Evolutionary conservation across 2,113 vertebrate genomes (phyloP), one percentile per base, ranked within the genome.

Genomic region (Mirounga angustirostris): DNA sequence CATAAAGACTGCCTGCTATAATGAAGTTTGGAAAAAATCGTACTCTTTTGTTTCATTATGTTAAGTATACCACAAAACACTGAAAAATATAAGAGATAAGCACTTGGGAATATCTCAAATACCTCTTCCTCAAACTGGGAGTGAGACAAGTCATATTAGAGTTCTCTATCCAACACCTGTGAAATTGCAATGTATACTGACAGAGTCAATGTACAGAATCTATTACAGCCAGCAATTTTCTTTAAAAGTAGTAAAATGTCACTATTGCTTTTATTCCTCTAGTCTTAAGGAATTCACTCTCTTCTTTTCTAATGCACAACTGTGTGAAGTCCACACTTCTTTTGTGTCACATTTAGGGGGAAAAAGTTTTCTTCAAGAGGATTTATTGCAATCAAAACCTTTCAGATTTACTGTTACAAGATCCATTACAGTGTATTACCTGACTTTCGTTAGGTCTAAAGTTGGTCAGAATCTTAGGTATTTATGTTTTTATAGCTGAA

Each of bases 331-430:
- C 11, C 21, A 69, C 50, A 63, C 30, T 69, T 88, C 71, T 33
- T 61, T 30, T 61, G 14, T 92, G 33, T 89, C 30, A 89, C 12
- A 91, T 56, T 97, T 16, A 63, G 30, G 46, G 19, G 56, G 21
- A 21, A 50, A 6, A 8, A 19, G 15, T 36, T 97, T 91, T 85
- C 50, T 87, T 92, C 79, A 13, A 19, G 28, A n/a, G 33, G 15
- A 40, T 89, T 95, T 93, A 74, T 65, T 97, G 18, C 61, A 71
- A 92, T 84, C 76, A 93, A 97, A 96, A 56, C 28, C 22, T 74
- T 94, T 94, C 40, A 94, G 43, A 50, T 95, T 50, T 93, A 63
- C 19, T 43, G 58, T 74, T 92, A 43, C 26, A 63, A 58, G 50
- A 56, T 26, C 46, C 69, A 89, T 92, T 84, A 89, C 21, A 22